A percentile compares a stretch with the other conserved stretches of the same genome.
Conservation (phyloP, 2,797 vertebrate species). For the Chanos chanos region DNA sequence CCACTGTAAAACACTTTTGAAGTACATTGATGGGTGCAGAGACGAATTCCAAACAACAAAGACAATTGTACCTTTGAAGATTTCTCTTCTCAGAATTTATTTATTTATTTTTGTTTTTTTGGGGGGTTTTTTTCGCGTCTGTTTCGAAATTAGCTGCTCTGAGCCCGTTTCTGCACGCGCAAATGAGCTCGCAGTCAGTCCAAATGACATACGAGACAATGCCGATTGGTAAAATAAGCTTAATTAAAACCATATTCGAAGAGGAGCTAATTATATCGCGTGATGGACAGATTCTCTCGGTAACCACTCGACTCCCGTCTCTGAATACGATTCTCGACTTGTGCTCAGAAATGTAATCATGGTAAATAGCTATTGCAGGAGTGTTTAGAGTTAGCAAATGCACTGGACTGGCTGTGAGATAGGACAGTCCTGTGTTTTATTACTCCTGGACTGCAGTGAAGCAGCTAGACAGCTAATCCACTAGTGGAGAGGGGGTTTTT, state of each 20-base stretch:
- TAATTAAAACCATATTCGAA: slow-evolving; percentile 17
- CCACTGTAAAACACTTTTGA: slow-evolving; percentile 34
- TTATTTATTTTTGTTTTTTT: neutral
- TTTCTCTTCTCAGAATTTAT: too few species aligned
- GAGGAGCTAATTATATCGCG: slow-evolving; percentile 16
- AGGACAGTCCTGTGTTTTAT: slow-evolving; percentile 64
- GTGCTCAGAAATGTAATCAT: slow-evolving; percentile 62
- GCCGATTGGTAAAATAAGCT: slow-evolving; percentile 13
- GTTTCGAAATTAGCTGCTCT: neutral
- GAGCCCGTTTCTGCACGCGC: neutral
- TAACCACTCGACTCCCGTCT: neutral
- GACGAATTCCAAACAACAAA: slow-evolving; percentile 17
- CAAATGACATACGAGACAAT: slow-evolving; percentile 9
- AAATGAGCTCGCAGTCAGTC: neutral
- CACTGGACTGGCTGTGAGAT: slow-evolving; percentile 51
- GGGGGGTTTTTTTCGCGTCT: neutral
- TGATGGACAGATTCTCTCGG: neutral
- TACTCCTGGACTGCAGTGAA: slow-evolving; percentile 59
- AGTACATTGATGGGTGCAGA: slow-evolving; percentile 8
- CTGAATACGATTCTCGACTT: slow-evolving; percentile 35
- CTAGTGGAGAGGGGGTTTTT: slow-evolving; percentile 67
- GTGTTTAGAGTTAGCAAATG: slow-evolving; percentile 60
- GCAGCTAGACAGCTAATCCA: slow-evolving; percentile 70
- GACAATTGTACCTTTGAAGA: neutral
- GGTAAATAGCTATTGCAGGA: slow-evolving; percentile 35